Percentiles rank a stretch among this genome's conserved stretches.
Evolutionary conservation across 2,113 vertebrate genomes (phyloP).

Genomic region (Alethe castanea): DNA sequence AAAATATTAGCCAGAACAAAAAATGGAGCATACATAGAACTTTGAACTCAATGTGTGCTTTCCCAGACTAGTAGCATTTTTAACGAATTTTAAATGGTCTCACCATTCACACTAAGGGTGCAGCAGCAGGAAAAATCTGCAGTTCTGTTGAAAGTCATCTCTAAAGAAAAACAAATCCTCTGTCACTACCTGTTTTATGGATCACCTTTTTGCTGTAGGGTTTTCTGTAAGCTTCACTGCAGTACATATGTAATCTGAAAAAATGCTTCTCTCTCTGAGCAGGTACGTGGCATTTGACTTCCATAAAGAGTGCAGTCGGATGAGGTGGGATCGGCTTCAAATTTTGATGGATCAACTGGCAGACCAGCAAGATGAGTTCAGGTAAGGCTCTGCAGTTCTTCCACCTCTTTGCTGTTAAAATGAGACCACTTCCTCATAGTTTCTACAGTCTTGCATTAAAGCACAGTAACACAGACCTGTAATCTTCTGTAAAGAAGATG

Average conservation of each 20-base stretch:
- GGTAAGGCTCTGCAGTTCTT: slow-evolving; percentile 67
- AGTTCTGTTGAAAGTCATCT: not conserved
- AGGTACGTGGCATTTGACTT: slow-evolving; percentile 95
- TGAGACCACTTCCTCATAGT: not conserved
- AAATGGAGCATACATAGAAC: not conserved
- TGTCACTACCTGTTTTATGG: not conserved
- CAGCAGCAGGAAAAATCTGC: not conserved
- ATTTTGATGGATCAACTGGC: slow-evolving; percentile 86
- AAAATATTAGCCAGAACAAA: not conserved
- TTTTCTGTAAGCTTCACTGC: not conserved
- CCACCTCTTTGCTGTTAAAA: not conserved
- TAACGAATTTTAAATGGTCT: not conserved
- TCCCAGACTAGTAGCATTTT: not conserved
- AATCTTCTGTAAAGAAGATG: not conserved
- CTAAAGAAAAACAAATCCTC: not conserved
- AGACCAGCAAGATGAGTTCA: slow-evolving; percentile 89
- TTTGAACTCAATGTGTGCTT: not conserved
- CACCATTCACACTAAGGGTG: not conserved
- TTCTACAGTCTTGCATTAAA: not conserved
- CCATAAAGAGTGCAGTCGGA: slow-evolving; percentile 93
- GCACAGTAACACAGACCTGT: not conserved
- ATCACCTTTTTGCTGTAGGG: not conserved
- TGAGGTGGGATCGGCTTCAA: slow-evolving; percentile 94
- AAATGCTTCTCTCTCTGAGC: not conserved
- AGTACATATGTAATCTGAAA: not conserved